Percentiles rank a stretch among this genome's conserved stretches.
phyloP scores from a whole-genome alignment of 2,888 invertebrate genomes.

The Callyntrura guangdongensis region DNA sequence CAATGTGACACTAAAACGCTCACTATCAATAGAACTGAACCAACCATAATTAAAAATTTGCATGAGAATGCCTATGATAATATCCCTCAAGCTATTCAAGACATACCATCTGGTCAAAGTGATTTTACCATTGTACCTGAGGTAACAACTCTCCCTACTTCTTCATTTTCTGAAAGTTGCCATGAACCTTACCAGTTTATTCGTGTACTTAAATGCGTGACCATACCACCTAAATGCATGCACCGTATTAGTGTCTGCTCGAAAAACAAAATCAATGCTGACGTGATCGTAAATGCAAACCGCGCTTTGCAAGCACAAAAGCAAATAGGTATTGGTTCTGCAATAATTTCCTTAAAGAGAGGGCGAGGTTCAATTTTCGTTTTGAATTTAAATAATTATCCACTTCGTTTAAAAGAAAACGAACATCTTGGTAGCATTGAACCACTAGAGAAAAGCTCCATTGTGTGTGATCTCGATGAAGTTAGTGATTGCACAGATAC shows the following conservation, averaged over 20 bases:
- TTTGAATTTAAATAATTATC: not conserved
- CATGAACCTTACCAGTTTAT: not conserved
- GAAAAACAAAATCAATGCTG: not conserved
- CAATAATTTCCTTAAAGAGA: no score
- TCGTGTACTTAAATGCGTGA: not conserved
- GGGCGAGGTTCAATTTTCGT: not conserved
- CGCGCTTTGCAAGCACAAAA: no score
- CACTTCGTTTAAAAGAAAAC: not conserved
- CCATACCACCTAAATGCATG: not conserved
- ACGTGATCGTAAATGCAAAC: not conserved
- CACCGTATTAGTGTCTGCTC: not conserved
- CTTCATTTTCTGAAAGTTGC: no score
- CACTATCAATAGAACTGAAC: not conserved
- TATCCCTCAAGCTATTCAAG: no score
- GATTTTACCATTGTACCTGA: no score
- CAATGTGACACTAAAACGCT: not conserved
- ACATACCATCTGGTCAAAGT: not conserved
- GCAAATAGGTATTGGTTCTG: no score
- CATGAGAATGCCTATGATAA: not conserved
- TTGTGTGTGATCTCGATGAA: not conserved
- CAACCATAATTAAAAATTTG: no score
- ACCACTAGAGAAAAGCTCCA: not conserved
- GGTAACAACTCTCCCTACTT: no score
- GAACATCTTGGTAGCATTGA: not conserved
- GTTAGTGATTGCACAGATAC: not conserved